These are phyloP conservation scores for Drosophila mayaguana DNA, from an alignment of 2,888 invertebrate genomes.

Conservation along the genomic window DNA sequence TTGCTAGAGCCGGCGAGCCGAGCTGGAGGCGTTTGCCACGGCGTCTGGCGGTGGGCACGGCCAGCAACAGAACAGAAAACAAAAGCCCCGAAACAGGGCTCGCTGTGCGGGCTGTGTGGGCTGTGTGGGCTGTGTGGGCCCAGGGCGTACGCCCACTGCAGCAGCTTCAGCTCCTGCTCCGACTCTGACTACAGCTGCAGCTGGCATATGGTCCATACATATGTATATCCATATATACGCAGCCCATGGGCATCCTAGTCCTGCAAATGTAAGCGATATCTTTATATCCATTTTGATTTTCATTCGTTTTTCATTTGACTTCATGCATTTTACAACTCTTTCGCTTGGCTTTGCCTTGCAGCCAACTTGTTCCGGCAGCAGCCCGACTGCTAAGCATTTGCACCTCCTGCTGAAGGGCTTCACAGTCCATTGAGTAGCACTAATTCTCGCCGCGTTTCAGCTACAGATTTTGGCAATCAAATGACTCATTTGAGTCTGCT, in stretches of 20 bases:
- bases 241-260: constrained; percentile 12
- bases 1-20: background rate
- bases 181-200: constrained; percentile 10
- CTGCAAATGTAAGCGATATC: background rate
- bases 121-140: constrained; percentile 24
- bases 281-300: background rate
- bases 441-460: background rate
- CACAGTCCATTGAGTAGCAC: background rate
- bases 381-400: background rate
- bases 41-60: constrained; percentile 36
- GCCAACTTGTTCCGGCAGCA: background rate
- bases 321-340: background rate
- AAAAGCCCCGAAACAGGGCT: constrained; percentile 7
- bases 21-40: constrained; percentile 34
- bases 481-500: background rate
- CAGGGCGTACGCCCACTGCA: constrained; percentile 11
- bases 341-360: background rate
- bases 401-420: background rate
- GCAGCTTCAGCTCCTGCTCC: constrained; percentile 3
- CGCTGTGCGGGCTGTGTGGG: constrained; percentile 20
- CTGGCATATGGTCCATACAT: background rate
- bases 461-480: background rate
- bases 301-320: background rate
- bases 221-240: background rate
- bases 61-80: constrained; percentile 14